Conservation (phyloP, 2,797 vertebrate genomes). For the Cuculus canorus region DNA sequence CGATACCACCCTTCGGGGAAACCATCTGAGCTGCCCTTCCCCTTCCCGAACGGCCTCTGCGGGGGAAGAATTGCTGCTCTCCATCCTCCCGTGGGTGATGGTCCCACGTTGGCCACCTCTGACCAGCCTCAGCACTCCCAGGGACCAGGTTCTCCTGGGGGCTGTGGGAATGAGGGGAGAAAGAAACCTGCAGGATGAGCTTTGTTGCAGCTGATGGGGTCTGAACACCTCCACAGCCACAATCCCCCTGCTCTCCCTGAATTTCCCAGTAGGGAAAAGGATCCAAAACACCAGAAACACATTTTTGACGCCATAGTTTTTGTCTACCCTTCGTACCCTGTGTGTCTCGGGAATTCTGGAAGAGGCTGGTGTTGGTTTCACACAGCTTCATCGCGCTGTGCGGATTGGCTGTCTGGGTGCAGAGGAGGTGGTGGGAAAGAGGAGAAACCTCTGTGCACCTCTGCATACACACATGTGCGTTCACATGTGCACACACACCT, state of each 20-base stretch:
- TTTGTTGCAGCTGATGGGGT: not conserved
- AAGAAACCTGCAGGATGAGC: not conserved
- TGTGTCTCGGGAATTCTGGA: accelerated
- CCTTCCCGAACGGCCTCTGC: not conserved
- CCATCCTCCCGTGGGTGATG: not conserved
- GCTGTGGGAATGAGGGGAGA: not conserved
- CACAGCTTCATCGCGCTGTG: accelerated
- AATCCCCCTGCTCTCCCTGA: not conserved
- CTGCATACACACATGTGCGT: too few relatives aligned
- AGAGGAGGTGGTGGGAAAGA: not conserved
- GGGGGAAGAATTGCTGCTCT: accelerated
- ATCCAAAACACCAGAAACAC: accelerated
- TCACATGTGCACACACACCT: too few relatives aligned
- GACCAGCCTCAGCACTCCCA: accelerated
- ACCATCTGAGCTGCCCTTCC: not conserved
- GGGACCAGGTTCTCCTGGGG: too few relatives aligned
- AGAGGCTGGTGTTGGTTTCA: accelerated
- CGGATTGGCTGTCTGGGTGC: accelerated
- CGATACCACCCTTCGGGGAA: not conserved
- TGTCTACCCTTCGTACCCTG: accelerated
- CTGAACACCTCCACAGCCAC: accelerated
- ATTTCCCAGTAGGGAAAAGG: not conserved
- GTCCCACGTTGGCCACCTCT: accelerated
- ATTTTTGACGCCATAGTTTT: accelerated
- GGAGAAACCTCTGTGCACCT: accelerated